Base-by-base conservation (phyloP, 1,140 invertebrate genomes). In the Uloborus diversus region DNA sequence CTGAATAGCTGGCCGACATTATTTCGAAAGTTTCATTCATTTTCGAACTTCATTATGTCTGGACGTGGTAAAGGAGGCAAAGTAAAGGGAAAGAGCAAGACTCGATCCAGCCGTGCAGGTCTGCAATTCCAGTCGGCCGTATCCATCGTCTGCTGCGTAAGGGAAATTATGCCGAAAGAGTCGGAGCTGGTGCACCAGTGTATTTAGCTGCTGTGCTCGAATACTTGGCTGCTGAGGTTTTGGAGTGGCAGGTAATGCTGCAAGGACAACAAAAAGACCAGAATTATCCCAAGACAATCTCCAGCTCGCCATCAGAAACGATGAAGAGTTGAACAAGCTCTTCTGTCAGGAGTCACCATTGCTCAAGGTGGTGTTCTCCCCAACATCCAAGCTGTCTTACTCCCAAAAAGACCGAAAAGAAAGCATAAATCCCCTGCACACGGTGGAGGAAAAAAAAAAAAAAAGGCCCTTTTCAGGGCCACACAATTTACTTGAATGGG, bases 321-420 rank as follows among this genome's bases (percentile, higher is more conserved):
- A 96, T 86, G 93, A 94, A 82, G 94, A 96, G 84, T 87, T 96
- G 73, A 93, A 92, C 83, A 91, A 90, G 85, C 88, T 95, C 64
- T 95, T 57, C 85, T 96, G 13, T 89, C 90, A 49, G 91, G 93
- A 53, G 93, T 94, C 0, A 94, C 93, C 1, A 94, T 95, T 81
- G 92, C 93, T 9, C 90, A 94, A 85, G 93, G 93, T 80, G 94
- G 94, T 81, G 94, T 95, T 1, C 82, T 95, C 33, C 94, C 93
- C 2, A 90, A 92, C 81, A 94, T 94, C 59, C 91, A 94, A 80
- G 89, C 92, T 1, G 90, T 92, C 28, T 86, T 94, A 53, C 84
- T 90, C 27, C 90, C 91, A 4, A 92, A 92, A 85, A 93, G 93
- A 84, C 90, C 89, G 23, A 87, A 85, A 25, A 84, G 83, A 82